Evolutionary conservation across 2,113 vertebrate species (phyloP), one percentile per base, ranked within the genome.

Genomic region (Mesocricetus auratus): DNA sequence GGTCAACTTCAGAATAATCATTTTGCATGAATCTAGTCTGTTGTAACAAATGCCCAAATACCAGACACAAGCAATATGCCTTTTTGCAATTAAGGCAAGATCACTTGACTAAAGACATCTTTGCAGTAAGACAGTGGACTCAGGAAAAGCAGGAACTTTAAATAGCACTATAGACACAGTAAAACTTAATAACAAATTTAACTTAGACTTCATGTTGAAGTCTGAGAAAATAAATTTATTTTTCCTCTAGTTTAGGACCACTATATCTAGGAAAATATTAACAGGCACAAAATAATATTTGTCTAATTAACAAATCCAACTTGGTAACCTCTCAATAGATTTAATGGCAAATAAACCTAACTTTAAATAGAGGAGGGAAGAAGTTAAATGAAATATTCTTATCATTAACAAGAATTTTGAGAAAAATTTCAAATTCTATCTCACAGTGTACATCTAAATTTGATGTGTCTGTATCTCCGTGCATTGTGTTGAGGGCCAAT

Each of bases 21-120:
- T 93, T 95, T 89, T 95, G 39, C 53, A 92, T 4, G 39, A 79
- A 5, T 85, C 62, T 94, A 10, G n/a, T 89, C 47, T 92, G 36
- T 81, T 82, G 31, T 50, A 93, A 91, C 69, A 85, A 85, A 39
- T 73, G 39, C 82, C 56, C 36, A 74, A 94, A 58, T 77, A 64
- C 58, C 19, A 62, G 31, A 86, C 58, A 62, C 5, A 33, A 11
- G 36, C 64, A 19, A 89, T 31, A 64, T 56, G 78, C 31, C 22
- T 96, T 7, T 74, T 91, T 89, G 86, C 13, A 82, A 89, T 39
- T n/a, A 60, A 36, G 15, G 4, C 7, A 89, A 89, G 10, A 74
- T 42, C 73, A 89, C 58, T 79, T 92, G 12, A 71, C 85, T 69
- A 90, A 92, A 75, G 79, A 45, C 29, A 94, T 77, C 7, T 92